Base-by-base conservation (phyloP, 2,888 invertebrate species). In the Nomada fabriciana region DNA sequence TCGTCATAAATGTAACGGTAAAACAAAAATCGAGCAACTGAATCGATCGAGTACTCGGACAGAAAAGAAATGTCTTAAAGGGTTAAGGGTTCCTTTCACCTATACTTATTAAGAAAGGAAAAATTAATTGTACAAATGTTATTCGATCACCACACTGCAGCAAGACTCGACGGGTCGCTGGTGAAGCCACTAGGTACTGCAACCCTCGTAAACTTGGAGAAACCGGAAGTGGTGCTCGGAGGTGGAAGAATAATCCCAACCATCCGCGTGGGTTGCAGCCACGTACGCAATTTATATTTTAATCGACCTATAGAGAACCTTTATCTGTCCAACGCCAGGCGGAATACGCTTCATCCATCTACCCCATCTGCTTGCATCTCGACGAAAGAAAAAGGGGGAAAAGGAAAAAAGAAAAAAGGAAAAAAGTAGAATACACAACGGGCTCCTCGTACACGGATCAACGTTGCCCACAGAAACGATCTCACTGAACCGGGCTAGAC, bases 281-380 rank as follows among this genome's bases (percentile, higher is more conserved):
- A 15, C 47, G 47, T 29, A 60, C 73, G 52, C 83, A 77, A 83
- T 82, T 82, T 74, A 82, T 83, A 83, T 83, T 83, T 82, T 76
- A 83, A 84, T 84, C 83, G 75, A 79, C 43, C 65, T 18, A 73
- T 73, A 64, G 67, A 70, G 50, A 53, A 63, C 70, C 67, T 91
- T 91, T 91, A 92, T 92, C 92, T 90, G 89, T 86, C 86, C 89
- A 89, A 88, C 86, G 89, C 89, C 91, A 91, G 91, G 86, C 92
- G 87, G 60, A 36, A 61, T 71, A 91, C 88, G 88, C 73, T 77
- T 81, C 60, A 55, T 80, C 86, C 88, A 80, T 84, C 83, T 78
- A 77, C 83, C 85, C 88, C 87, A 89, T 91, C 89, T 85, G 81
- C 76, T 64, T 50, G 53, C 70, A 52, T 68, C 74, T 79, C 84